phyloP scores from a whole-genome alignment of 2,113 vertebrate genomes.

The Solea senegalensis region DNA sequence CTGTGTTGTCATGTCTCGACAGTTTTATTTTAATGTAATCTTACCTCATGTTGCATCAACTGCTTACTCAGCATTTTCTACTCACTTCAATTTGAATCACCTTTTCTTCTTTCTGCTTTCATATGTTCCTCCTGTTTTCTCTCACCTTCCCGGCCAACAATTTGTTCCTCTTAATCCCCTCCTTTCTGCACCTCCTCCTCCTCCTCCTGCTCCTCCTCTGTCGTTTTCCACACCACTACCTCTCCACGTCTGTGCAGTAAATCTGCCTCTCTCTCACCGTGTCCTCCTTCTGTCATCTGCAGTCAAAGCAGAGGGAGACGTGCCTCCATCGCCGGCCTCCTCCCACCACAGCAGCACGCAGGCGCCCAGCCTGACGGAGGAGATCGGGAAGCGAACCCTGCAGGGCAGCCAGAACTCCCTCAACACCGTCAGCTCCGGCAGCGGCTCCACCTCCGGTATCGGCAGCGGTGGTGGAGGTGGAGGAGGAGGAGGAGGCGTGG shows the following conservation, averaged over 20 bases:
- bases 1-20: slow-evolving; percentile 5
- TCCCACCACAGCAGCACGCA: slow-evolving; percentile 98
- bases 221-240: not conserved
- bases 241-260: not conserved
- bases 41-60: not conserved
- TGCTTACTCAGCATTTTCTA: slow-evolving; percentile 4
- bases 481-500: slow-evolving; percentile 78
- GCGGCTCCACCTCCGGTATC: slow-evolving; percentile 92
- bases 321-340: slow-evolving; percentile 93
- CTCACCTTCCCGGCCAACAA: slow-evolving; percentile 7
- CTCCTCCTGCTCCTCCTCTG: too few relatives aligned
- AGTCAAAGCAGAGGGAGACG: slow-evolving; percentile 90
- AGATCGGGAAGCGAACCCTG: slow-evolving; percentile 88
- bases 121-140: not conserved
- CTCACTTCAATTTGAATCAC: not conserved
- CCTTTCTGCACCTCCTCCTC: too few relatives aligned
- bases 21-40: slow-evolving; percentile 15
- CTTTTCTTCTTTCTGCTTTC: slow-evolving; percentile 8
- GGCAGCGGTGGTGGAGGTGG: slow-evolving; percentile 84
- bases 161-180: slow-evolving; percentile 2
- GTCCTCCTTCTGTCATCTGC: slow-evolving; percentile 8
- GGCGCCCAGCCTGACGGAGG: slow-evolving; percentile 92
- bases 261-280: not conserved
- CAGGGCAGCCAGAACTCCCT: slow-evolving; percentile 99
- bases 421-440: slow-evolving; percentile 96